Evolutionary conservation across 2,888 invertebrate species (phyloP).

Genomic region (Caradrina clavipalpis): DNA sequence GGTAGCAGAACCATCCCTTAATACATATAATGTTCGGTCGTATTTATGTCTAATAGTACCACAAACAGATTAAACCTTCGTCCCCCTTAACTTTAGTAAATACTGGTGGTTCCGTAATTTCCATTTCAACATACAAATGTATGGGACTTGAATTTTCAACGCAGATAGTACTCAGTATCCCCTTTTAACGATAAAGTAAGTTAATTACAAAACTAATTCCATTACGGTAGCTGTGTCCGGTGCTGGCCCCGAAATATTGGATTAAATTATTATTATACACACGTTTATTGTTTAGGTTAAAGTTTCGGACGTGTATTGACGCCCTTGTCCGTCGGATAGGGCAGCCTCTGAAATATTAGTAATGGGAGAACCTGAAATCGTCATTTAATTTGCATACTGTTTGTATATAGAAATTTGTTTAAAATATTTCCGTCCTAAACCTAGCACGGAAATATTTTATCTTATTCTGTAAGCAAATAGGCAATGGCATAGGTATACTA

Average conservation of each 20-base stretch:
- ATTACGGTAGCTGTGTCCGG: slow-evolving; percentile 74
- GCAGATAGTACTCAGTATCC: slow-evolving; percentile 74
- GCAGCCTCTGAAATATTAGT: slow-evolving; percentile 36
- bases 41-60: slow-evolving; percentile 67
- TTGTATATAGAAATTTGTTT: slow-evolving; percentile 4
- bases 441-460: too few species aligned
- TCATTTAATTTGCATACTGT: slow-evolving; percentile 52
- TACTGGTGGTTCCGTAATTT: slow-evolving; percentile 67
- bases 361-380: slow-evolving; percentile 42
- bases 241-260: slow-evolving; percentile 69
- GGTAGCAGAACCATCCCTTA: slow-evolving; percentile 50
- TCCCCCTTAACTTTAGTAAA: slow-evolving; percentile 68
- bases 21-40: slow-evolving; percentile 63
- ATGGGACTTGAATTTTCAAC: slow-evolving; percentile 78
- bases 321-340: slow-evolving; percentile 43
- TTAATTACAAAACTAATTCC: slow-evolving; percentile 84
- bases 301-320: slow-evolving; percentile 59
- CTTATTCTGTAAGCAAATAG: neutral
- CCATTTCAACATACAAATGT: slow-evolving; percentile 67
- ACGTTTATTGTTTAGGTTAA: slow-evolving; percentile 66
- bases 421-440: slow-evolving; percentile 2
- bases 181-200: slow-evolving; percentile 81
- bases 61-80: slow-evolving; percentile 70
- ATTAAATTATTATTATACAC: slow-evolving; percentile 68
- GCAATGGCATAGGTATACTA: neutral